Percentiles rank a stretch among this genome's conserved stretches.
phyloP scores from a whole-genome alignment of 1,140 invertebrate species.

The Ditylenchus dipsaci region DNA sequence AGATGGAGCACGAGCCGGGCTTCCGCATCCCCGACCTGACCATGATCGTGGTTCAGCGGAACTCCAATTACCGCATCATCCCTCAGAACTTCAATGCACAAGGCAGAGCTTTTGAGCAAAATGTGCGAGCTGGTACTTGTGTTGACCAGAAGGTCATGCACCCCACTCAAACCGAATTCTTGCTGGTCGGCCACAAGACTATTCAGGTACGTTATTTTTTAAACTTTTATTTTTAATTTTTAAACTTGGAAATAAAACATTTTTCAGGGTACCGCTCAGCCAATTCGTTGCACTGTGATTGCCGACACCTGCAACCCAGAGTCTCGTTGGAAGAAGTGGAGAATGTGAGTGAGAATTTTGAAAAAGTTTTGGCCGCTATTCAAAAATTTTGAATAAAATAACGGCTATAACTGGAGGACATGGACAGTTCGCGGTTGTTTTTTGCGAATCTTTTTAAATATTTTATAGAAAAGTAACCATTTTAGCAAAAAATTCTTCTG shows the following conservation, averaged over 20 bases:
- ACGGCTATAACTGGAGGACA: too few relatives aligned
- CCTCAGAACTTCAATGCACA: conserved; percentile 7
- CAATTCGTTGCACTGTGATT: conserved; percentile 29
- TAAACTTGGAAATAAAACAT: neutral
- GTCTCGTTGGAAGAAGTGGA: conserved; percentile 19
- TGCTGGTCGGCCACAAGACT: conserved; percentile 21
- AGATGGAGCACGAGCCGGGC: conserved; percentile 3
- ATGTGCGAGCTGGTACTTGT: conserved; percentile 27
- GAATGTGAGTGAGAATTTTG: neutral
- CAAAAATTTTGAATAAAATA: too few relatives aligned
- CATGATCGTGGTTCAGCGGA: conserved; percentile 21
- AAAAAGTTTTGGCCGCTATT: too few relatives aligned
- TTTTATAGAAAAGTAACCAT: neutral
- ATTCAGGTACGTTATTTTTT: conserved; percentile 16
- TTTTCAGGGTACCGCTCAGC: conserved; percentile 30
- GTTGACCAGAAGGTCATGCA: conserved; percentile 23
- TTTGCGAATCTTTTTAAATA: too few relatives aligned
- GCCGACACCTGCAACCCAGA: conserved; percentile 15
- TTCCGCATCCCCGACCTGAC: conserved; percentile 10
- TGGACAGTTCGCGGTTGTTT: too few relatives aligned
- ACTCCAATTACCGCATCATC: conserved; percentile 30
- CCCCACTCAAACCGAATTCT: conserved; percentile 24
- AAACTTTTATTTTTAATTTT: neutral
- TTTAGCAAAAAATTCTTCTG: too few relatives aligned
- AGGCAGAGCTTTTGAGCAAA: conserved; percentile 18